A percentile compares a stretch with the other conserved stretches of the same genome.
phyloP scores from a whole-genome alignment of 2,113 vertebrate genomes.

The Semnornis frantzii region DNA sequence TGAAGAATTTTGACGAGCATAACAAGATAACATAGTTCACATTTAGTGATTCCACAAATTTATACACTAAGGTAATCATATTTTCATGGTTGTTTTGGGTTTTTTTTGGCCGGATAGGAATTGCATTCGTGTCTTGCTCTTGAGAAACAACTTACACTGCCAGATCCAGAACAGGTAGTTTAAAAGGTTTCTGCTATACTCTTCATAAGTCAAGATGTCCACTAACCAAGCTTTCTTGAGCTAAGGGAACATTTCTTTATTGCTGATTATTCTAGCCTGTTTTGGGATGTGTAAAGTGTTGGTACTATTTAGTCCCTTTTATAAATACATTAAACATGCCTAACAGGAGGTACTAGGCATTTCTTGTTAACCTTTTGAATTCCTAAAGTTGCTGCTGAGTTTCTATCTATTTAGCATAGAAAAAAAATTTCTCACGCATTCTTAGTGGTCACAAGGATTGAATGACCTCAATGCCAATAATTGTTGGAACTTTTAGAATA shows the following conservation, averaged over 20 bases:
- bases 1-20: not conserved
- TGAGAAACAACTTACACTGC: not conserved
- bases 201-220: not conserved
- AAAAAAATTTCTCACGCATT: not conserved
- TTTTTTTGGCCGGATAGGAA: not conserved
- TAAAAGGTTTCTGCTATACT: not conserved
- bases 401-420: not conserved
- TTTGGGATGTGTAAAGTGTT: not conserved
- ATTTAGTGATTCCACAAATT: not conserved
- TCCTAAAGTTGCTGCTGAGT: not conserved
- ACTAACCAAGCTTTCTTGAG: not conserved
- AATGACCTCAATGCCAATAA: not conserved
- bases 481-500: not conserved
- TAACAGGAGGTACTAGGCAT: not conserved
- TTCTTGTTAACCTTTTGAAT: not conserved
- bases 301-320: not conserved
- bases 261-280: not conserved
- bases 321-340: not conserved
- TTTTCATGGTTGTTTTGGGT: not conserved
- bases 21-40: not conserved
- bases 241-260: not conserved
- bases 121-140: not conserved
- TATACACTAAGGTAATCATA: not conserved
- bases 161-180: not conserved
- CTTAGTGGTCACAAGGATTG: not conserved